Conservation (phyloP, 2,113 vertebrate species). For the Semicossyphus pulcher region DNA sequence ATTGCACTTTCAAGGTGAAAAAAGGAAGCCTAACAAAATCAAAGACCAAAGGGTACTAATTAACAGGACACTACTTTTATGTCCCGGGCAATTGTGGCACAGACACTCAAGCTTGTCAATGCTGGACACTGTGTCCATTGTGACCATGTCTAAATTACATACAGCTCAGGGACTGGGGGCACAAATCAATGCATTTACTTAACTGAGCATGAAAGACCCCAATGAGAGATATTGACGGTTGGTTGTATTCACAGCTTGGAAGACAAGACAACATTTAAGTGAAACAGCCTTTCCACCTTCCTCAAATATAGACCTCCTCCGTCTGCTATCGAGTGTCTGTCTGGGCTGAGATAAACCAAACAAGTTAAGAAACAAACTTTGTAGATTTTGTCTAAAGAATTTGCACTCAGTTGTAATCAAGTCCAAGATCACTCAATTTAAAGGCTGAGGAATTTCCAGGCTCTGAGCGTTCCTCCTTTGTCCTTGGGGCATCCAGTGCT, state of each 20-base stretch:
- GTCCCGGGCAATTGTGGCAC: slow-evolving; percentile 83
- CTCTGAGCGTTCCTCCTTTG: slow-evolving; percentile 26
- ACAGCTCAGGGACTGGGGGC: slow-evolving; percentile 65
- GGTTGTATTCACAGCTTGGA: slow-evolving; percentile 74
- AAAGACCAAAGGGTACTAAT: slow-evolving; percentile 72
- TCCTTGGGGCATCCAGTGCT: slow-evolving; percentile 16
- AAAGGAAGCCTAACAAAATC: slow-evolving; percentile 63
- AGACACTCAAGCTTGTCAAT: slow-evolving; percentile 87
- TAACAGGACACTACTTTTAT: slow-evolving; percentile 71
- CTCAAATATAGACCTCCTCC: slow-evolving; percentile 70
- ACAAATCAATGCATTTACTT: slow-evolving; percentile 88
- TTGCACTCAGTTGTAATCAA: slow-evolving; percentile 34
- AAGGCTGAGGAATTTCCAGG: slow-evolving; percentile 55
- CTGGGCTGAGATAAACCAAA: slow-evolving; percentile 55
- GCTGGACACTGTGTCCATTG: slow-evolving; percentile 83
- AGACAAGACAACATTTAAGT: slow-evolving; percentile 79
- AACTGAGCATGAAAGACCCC: slow-evolving; percentile 86
- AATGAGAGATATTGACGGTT: slow-evolving; percentile 79
- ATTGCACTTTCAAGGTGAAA: slow-evolving; percentile 66
- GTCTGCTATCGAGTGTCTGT: slow-evolving; percentile 70
- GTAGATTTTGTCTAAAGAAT: not conserved
- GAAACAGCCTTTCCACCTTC: slow-evolving; percentile 62
- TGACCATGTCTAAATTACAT: slow-evolving; percentile 76
- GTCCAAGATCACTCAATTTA: slow-evolving; percentile 42
- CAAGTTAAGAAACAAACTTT: slow-evolving; percentile 60